Conservation (phyloP, 2,113 vertebrate genomes). For the Muntiacus muntjak region DNA sequence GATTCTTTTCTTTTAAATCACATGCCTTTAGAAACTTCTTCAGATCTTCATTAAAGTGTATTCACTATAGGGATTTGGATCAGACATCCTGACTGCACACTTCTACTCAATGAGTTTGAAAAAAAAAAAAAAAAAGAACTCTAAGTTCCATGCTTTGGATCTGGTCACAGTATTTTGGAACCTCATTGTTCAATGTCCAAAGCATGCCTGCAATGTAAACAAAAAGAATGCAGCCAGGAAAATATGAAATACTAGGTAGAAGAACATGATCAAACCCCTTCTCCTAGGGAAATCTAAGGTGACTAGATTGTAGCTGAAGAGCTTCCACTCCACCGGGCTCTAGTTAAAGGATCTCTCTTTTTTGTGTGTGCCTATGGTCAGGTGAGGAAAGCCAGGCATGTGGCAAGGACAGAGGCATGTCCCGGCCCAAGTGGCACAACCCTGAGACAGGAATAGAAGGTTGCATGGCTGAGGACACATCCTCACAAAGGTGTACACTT, state of each 20-base stretch:
- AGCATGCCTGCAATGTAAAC: slow-evolving; percentile 96
- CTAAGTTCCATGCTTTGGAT: slow-evolving; percentile 90
- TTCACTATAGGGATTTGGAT: slow-evolving; percentile 74
- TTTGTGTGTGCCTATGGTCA: slow-evolving; percentile 64
- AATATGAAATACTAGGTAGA: slow-evolving; percentile 92
- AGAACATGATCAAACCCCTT: slow-evolving; percentile 90
- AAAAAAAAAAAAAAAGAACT: slow-evolving; percentile 79
- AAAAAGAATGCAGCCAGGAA: slow-evolving; percentile 92
- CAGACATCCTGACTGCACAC: slow-evolving; percentile 83
- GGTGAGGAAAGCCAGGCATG: not conserved
- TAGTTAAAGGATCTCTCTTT: slow-evolving; percentile 78
- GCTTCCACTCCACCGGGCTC: slow-evolving; percentile 85
- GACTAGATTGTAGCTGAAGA: slow-evolving; percentile 87
- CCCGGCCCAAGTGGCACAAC: not conserved
- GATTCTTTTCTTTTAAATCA: slow-evolving; percentile 84
- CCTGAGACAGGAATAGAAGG: not conserved
- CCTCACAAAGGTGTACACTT: not conserved
- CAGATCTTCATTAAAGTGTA: slow-evolving; percentile 80
- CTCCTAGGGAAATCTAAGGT: slow-evolving; percentile 80
- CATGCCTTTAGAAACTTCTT: slow-evolving; percentile 85
- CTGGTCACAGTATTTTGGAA: slow-evolving; percentile 89
- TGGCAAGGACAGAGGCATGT: slow-evolving; percentile 50
- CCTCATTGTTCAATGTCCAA: slow-evolving; percentile 87
- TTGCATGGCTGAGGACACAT: not conserved
- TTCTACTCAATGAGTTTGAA: slow-evolving; percentile 83